Conservation (phyloP, 2,888 invertebrate genomes). For the Pelosia muscerda region DNA sequence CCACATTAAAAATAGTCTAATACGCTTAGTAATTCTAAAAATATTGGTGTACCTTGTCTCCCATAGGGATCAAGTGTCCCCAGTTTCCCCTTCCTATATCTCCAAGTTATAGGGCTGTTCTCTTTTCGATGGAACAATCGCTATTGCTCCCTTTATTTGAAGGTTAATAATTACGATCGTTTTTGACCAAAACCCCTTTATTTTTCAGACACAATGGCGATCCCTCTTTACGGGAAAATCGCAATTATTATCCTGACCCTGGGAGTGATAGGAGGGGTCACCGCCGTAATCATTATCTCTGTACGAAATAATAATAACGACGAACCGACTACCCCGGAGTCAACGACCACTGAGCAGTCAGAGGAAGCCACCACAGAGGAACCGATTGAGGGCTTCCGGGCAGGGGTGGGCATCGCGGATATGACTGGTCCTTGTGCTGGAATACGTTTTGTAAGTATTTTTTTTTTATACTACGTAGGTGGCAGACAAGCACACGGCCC, state of each 20-base stretch:
- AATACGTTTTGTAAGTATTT: conserved; percentile 93
- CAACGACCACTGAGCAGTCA: not conserved
- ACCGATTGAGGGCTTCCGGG: conserved; percentile 53
- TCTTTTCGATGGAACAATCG: too few relatives aligned
- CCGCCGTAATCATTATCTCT: conserved; percentile 63
- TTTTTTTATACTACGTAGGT: too few relatives aligned
- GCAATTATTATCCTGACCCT: conserved; percentile 61
- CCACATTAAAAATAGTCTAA: too few relatives aligned
- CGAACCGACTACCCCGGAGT: conserved; percentile 3
- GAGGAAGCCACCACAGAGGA: conserved; percentile 2
- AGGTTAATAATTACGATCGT: not conserved
- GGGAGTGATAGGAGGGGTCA: conserved; percentile 68
- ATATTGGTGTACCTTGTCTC: too few relatives aligned
- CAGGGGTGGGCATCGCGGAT: conserved; percentile 96
- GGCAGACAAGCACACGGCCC: too few relatives aligned
- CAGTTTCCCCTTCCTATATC: too few relatives aligned
- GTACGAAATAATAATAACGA: conserved; percentile 51
- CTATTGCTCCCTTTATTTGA: too few relatives aligned
- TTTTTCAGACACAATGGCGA: conserved; percentile 65
- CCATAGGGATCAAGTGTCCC: too few relatives aligned
- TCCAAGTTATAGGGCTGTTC: too few relatives aligned
- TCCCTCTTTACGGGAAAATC: conserved; percentile 68
- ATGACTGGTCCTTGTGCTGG: conserved; percentile 97
- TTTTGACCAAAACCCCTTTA: not conserved
- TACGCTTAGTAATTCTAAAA: too few relatives aligned